Evolutionary conservation across 2,113 vertebrate species (phyloP).

Genomic region (Octodon degus): DNA sequence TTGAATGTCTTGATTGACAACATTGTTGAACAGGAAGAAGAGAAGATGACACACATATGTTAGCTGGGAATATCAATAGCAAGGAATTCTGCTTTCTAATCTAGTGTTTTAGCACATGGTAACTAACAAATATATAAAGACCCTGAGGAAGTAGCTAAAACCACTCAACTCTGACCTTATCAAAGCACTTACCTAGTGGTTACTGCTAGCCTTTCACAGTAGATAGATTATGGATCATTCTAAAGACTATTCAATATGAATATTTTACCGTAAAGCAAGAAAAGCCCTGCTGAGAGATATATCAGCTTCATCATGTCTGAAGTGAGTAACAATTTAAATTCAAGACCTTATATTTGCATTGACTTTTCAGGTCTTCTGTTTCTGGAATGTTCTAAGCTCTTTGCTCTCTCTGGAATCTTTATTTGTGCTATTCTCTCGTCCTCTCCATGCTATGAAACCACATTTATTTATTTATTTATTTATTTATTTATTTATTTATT

Average conservation of each 20-base stretch:
- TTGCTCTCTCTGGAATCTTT: not conserved
- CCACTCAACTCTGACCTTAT: not conserved
- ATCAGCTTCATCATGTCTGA: not conserved
- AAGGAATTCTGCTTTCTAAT: not conserved
- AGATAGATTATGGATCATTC: not conserved
- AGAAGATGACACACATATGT: not conserved
- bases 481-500: not conserved
- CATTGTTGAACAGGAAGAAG: not conserved
- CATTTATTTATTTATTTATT: no score
- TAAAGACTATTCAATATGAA: not conserved
- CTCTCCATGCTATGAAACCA: not conserved
- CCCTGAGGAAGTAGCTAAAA: not conserved
- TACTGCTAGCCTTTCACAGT: not conserved
- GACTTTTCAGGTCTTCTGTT: not conserved
- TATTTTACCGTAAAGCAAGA: not conserved
- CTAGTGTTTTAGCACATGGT: not conserved
- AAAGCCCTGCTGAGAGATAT: not conserved
- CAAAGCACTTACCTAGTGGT: not conserved
- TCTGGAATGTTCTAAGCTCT: not conserved
- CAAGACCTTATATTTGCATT: not conserved
- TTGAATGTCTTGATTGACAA: conserved; percentile 24
- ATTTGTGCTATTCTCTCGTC: not conserved
- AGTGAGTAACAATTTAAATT: conserved; percentile 41
- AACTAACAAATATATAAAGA: not conserved
- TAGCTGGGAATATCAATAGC: not conserved